A percentile compares a stretch with the other conserved stretches of the same genome.
phyloP scores from a whole-genome alignment of 2,888 invertebrate species.

The Rhagium mordax region DNA sequence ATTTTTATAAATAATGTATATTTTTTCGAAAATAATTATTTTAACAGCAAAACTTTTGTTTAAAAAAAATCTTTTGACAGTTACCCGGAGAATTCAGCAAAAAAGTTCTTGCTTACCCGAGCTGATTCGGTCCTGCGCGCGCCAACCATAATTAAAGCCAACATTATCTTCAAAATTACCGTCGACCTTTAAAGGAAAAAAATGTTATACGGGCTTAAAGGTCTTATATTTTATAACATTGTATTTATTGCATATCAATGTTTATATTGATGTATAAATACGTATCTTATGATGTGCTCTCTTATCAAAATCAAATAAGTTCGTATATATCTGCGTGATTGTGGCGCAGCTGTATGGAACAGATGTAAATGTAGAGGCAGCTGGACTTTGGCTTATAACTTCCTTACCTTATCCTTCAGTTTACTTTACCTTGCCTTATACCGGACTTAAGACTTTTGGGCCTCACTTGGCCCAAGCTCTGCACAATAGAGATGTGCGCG shows the following conservation, averaged over 20 bases:
- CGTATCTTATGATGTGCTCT: conserved; percentile 8
- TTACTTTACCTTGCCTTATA: conserved; percentile 40
- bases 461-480: conserved; percentile 34
- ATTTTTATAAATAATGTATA: no score
- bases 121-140: not conserved
- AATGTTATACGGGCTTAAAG: conserved; percentile 39
- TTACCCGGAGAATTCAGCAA: no score
- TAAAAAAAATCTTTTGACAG: no score
- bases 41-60: no score
- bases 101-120: no score
- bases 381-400: conserved; percentile 57
- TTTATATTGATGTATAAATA: conserved; percentile 39
- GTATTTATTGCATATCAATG: conserved; percentile 38
- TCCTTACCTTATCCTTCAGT: conserved; percentile 51
- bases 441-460: conserved; percentile 47
- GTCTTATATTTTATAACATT: not conserved
- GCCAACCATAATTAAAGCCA: conserved; percentile 16
- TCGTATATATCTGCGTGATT: conserved; percentile 61
- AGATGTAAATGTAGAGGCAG: conserved; percentile 62
- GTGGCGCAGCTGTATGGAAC: conserved; percentile 65
- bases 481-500: conserved; percentile 21
- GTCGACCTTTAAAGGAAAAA: conserved; percentile 42
- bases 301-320: conserved; percentile 28
- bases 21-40: no score
- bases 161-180: conserved; percentile 33